phyloP scores from a whole-genome alignment of 2,888 invertebrate species.

The Ormyrus thymus region DNA sequence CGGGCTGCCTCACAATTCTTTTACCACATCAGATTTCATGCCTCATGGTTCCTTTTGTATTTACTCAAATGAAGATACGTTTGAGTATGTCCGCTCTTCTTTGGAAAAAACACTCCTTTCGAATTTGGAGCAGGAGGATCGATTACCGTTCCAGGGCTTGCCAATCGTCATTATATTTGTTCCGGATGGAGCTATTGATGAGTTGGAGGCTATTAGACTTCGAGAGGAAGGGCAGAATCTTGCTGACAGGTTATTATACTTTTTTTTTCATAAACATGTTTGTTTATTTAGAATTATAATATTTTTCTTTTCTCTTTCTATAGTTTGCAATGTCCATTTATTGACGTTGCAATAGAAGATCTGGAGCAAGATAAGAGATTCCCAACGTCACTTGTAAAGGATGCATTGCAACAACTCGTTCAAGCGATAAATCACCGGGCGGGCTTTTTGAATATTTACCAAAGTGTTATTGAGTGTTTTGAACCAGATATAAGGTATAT shows the following conservation, averaged over 20 bases:
- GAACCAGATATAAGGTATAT: conserved; percentile 88
- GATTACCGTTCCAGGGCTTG: conserved; percentile 88
- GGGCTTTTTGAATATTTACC: conserved; percentile 83
- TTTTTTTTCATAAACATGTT: conserved; percentile 7
- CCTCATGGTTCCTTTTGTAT: conserved; percentile 93
- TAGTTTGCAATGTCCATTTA: conserved; percentile 90
- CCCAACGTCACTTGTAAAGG: conserved; percentile 81
- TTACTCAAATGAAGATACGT: conserved; percentile 92
- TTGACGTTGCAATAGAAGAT: conserved; percentile 83
- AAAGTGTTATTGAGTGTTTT: conserved; percentile 86
- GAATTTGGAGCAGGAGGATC: conserved; percentile 93
- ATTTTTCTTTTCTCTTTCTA: conserved; percentile 52
- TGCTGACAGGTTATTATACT: conserved; percentile 83
- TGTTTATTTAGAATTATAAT: neutral
- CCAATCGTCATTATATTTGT: conserved; percentile 94
- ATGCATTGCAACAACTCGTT: conserved; percentile 85
- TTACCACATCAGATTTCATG: conserved; percentile 89
- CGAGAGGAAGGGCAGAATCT: conserved; percentile 93
- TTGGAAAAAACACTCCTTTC: conserved; percentile 92
- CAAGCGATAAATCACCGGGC: conserved; percentile 87
- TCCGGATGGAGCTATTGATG: conserved; percentile 88
- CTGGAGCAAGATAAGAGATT: conserved; percentile 78
- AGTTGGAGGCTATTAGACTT: conserved; percentile 89
- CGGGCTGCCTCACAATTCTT: conserved; percentile 85
- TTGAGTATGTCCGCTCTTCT: conserved; percentile 93